Percentiles rank a stretch among this genome's conserved stretches.
These are phyloP conservation scores for Sarcophaga subvicina DNA, from an alignment of 2,888 invertebrate species.

Conservation along the genomic window DNA sequence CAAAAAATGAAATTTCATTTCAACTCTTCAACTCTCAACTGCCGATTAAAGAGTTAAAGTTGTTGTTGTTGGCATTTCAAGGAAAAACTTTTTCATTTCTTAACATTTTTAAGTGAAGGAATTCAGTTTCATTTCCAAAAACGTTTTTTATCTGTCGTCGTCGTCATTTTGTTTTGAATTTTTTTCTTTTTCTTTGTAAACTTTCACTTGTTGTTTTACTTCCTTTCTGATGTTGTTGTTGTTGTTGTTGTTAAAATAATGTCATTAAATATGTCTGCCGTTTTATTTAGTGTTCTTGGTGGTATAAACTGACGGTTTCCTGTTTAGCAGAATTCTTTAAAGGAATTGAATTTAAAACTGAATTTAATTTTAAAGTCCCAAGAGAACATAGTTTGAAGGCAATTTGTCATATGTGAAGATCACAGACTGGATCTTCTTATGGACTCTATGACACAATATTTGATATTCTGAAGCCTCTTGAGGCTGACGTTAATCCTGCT, in stretches of 20 bases:
- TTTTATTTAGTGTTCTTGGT: conserved; percentile 47
- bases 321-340: too few species aligned
- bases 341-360: too few species aligned
- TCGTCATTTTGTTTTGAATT: conserved; percentile 24
- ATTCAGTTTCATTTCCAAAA: conserved; percentile 22
- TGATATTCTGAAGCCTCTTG: too few species aligned
- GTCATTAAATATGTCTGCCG: conserved; percentile 65
- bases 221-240: conserved; percentile 14
- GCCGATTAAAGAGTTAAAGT: conserved; percentile 53
- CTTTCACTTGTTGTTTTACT: conserved; percentile 62
- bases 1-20: conserved; percentile 16
- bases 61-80: neutral
- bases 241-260: conserved; percentile 53
- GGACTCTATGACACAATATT: too few species aligned
- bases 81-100: conserved; percentile 4
- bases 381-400: too few species aligned
- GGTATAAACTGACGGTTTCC: too few species aligned
- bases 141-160: conserved; percentile 27
- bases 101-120: conserved; percentile 9
- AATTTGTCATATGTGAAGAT: too few species aligned
- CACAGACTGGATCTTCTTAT: too few species aligned
- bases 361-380: too few species aligned
- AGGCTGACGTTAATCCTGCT: too few species aligned
- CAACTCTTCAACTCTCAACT: conserved; percentile 30
- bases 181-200: conserved; percentile 48